These are phyloP conservation scores for Cyrtorhinus lividipennis DNA, from an alignment of 1,140 invertebrate genomes.

Conservation along the genomic window DNA sequence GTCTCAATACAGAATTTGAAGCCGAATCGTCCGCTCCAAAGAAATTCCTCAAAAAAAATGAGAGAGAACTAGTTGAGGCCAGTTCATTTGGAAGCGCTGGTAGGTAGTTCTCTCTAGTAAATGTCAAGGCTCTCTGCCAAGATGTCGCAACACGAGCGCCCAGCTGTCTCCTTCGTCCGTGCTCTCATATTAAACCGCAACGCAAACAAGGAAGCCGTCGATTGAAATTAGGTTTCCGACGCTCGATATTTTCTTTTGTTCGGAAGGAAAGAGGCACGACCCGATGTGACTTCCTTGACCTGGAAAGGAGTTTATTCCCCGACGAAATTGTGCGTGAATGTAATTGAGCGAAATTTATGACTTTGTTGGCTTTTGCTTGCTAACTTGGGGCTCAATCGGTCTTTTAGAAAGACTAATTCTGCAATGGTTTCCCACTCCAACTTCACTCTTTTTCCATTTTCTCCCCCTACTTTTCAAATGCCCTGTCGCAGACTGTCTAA, in stretches of 20 bases:
- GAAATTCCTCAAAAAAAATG: neutral
- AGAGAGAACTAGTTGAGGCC: neutral
- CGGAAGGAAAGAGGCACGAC: neutral
- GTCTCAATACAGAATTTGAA: neutral
- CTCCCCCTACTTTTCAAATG: too few relatives aligned
- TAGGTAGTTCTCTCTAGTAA: neutral
- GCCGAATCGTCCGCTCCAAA: neutral
- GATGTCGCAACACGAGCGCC: neutral
- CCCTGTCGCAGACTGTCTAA: too few relatives aligned
- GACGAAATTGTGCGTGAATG: neutral
- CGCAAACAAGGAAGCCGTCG: neutral
- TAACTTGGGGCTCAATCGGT: neutral
- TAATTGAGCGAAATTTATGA: neutral
- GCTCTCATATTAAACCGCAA: neutral
- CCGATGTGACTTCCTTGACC: neutral
- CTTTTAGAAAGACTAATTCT: neutral
- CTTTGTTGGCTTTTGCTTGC: neutral
- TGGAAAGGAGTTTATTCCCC: neutral
- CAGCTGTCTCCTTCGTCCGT: neutral
- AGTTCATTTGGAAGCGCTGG: too few relatives aligned
- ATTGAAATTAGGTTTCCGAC: neutral
- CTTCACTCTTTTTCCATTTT: neutral
- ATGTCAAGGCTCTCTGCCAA: neutral
- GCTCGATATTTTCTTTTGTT: neutral
- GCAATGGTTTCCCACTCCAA: neutral